phyloP scores from a whole-genome alignment of 2,888 invertebrate species.

The Tortrix viridana region DNA sequence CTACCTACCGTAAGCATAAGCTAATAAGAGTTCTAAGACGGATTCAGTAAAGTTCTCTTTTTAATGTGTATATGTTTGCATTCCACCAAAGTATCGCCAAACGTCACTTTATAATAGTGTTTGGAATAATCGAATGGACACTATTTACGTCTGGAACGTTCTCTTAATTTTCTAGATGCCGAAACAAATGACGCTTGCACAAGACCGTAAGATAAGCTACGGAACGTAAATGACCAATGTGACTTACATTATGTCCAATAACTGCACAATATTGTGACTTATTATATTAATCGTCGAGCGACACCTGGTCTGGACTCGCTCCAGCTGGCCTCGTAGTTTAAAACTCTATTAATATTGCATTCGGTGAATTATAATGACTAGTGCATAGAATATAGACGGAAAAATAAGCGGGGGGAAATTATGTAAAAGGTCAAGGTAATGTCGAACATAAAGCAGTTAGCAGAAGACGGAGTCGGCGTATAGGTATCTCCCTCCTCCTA shows the following conservation, averaged over 20 bases:
- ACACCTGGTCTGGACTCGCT: slow-evolving; percentile 25
- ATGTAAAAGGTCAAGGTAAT: too few species aligned
- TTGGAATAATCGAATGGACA: slow-evolving; percentile 48
- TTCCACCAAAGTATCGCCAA: slow-evolving; percentile 44
- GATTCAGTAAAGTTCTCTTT: slow-evolving; percentile 20
- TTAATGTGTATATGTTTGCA: slow-evolving; percentile 21
- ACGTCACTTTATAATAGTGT: slow-evolving; percentile 54
- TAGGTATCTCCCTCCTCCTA: too few species aligned
- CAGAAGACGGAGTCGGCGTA: too few species aligned
- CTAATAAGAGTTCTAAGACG: slow-evolving; percentile 7
- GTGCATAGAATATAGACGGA: too few species aligned
- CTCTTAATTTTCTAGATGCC: slow-evolving; percentile 25
- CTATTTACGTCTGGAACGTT: slow-evolving; percentile 48
- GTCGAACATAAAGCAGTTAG: too few species aligned
- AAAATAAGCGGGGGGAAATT: too few species aligned
- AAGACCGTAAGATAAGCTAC: not conserved
- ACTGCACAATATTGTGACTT: not conserved
- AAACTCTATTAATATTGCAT: too few species aligned
- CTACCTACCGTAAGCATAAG: not conserved
- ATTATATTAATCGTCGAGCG: slow-evolving; percentile 4
- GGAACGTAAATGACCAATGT: not conserved
- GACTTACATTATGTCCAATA: not conserved
- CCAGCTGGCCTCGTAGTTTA: slow-evolving; percentile 19
- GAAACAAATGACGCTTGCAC: slow-evolving; percentile 25
- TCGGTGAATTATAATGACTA: too few species aligned